Base-by-base conservation (phyloP, 2,797 vertebrate genomes). In the Rhabdophis nuchalis region DNA sequence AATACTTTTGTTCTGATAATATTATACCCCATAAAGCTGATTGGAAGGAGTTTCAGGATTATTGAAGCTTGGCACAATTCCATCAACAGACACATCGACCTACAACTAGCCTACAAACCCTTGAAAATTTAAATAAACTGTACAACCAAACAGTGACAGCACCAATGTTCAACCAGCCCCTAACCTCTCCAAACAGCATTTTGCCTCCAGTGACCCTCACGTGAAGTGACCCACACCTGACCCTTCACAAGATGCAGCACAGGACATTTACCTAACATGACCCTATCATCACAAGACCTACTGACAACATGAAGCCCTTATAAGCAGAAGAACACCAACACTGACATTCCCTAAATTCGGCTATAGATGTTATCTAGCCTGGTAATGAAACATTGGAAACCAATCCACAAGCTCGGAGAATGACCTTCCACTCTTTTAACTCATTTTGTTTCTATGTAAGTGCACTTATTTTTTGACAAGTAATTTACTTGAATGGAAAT, bases 381-480 rank as follows among this genome's bases (percentile, higher is more conserved):
- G 5, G n/a, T 18, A 16, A 32, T 6, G 2, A 32, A 68, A 68
- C 5, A 0, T 68, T 32, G 5, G 64, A 32, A 68, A 32, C 13
- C 61, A n/a, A 64, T 27, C 27, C 27, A 64, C 12, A 64, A 68
- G 13, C 61, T 16, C 5, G 2, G 14, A 68, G 64, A 32, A 32
- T 2, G 6, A n/a, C 16, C 14, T 5, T 68, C 36, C 20, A 23
- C 36, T 77, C 3, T 23, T 8, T 41, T 77, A 41, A 41, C 16
- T 41, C 1, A 41, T 25, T 89, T 16, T 50, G 86, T 53, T 36
- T 36, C 3, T 1, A 50, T 18, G 1, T 7, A 11, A 90, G 7
- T 50, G 14, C 36, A 60, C 86, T 89, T 12, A 23, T 32, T 89
- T 94, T 94, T 93, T 89, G 94, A 93, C 90, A 91, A 87, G 10